Evolutionary conservation across 1,140 invertebrate genomes (phyloP), one percentile per base, ranked within the genome.

Genomic region (Cherax quadricarinatus): DNA sequence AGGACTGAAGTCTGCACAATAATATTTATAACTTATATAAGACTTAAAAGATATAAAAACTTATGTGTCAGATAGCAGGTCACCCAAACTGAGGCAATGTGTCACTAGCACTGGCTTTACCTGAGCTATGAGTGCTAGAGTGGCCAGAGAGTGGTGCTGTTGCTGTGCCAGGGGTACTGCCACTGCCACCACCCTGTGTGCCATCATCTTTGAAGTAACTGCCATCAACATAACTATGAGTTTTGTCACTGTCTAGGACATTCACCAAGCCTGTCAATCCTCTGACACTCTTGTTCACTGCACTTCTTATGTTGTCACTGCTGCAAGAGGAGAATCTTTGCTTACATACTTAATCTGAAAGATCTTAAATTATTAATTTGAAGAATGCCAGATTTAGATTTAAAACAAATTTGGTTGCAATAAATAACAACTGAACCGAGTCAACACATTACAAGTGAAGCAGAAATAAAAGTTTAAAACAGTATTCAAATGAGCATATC

Each of bases 51-150:
- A 41, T 41, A 41, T 1, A 41, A 41, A 41, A 41, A 41, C 30
- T 41, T 41, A 2, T 41, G 30, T 41, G 30, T 41, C 30, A 1
- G 30, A 41, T 41, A 41, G 14, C 53, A 5, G 9, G 9, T 57
- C 53, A 57, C 3, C 18, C 62, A 66, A 66, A 66, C 62, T 18
- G 62, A 5, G 21, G 62, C 62, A 66, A 18, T 18, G 21, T 14
- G 4, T 57, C 14, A 9, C 9, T 14, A 57, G 5, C 53, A 66
- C 5, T 18, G 21, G 5, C 6, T 41, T 66, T 82, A 88, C 91
- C 91, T 92, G 91, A 90, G 75, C 88, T 80, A 83, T 83, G 92
- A 24, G 81, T 80, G 66, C 82, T 89, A 51, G 92, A 88, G 78
- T 87, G 75, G 51, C 88, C 73, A 49, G 84, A 91, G 5, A 84